Conservation (phyloP, 2,888 invertebrate species). For the Phorcus lineatus region DNA sequence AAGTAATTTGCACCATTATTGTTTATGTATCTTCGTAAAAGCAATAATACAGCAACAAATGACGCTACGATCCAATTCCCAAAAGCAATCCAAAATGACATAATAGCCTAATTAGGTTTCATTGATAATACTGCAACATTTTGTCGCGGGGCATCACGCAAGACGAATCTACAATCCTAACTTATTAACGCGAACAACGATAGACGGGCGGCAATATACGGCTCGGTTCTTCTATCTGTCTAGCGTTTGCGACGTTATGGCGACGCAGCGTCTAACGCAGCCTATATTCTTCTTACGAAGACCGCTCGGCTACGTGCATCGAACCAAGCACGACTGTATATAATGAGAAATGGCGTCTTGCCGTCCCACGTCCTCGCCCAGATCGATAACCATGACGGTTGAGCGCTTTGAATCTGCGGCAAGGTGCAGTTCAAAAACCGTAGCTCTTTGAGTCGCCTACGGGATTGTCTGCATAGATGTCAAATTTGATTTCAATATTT, state of each 20-base stretch:
- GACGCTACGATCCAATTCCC: too few relatives aligned
- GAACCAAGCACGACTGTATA: neutral
- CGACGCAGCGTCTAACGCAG: neutral
- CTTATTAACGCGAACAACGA: neutral
- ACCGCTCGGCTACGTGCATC: constrained; percentile 6
- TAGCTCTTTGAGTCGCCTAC: constrained; percentile 17
- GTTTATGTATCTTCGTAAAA: too few relatives aligned
- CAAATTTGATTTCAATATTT: constrained; percentile 25
- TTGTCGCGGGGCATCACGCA: neutral
- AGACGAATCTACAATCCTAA: neutral
- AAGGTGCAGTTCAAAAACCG: constrained; percentile 14
- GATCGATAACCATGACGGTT: constrained; percentile 3
- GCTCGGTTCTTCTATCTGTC: neutral
- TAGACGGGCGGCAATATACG: neutral
- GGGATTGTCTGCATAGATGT: constrained; percentile 16
- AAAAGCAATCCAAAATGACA: too few relatives aligned
- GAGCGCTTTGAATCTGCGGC: constrained; percentile 10
- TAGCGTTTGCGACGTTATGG: neutral
- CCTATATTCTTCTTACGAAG: neutral
- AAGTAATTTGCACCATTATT: too few relatives aligned
- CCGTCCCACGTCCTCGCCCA: neutral
- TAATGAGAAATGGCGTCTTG: constrained; percentile 6
- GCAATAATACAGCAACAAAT: too few relatives aligned
- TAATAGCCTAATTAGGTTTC: too few relatives aligned
- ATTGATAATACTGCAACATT: neutral